Base-by-base conservation (phyloP, 1,140 invertebrate genomes). In the Subanguina moxae region DNA sequence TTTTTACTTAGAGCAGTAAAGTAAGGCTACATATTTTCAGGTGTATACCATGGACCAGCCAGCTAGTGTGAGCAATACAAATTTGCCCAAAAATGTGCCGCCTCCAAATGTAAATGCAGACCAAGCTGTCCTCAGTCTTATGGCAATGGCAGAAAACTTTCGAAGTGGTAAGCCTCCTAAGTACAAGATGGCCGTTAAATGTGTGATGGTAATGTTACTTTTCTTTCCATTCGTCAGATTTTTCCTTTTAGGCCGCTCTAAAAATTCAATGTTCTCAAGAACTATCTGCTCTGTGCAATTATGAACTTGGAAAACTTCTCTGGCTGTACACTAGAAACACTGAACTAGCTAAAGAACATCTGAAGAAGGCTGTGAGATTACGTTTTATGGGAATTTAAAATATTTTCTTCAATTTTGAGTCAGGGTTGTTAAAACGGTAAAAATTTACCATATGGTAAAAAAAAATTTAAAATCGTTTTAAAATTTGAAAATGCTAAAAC, bases 141-240 rank as follows among this genome's bases (percentile, higher is more conserved):
- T 71, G 67, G 69, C 75, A 9, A 78, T 74, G 75, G 73, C 75
- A 23, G 73, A 74, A 45, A 64, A 32, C 45, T 74, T 74, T 45
- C 67, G 73, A 32, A 72, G 30, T 1, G 25, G 38, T 19, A 25
- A 57, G 28, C 56, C 68, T 8, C 68, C 68, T 13, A 79, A 78
- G 30, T 74, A 74, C 61, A 74, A 74, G 62, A 74, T 74, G 75
- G 69, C 75, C n/a, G 64, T 74, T 32, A 74, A 74, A 62, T 66
- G 67, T 48, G 38, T 79, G 23, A 77, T 74, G 75, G 72, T 74
- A 38, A 38, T 38, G n/a, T n/a, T n/a, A n/a, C n/a, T n/a, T 38
- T 38, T 38, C 32, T 38, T 25, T 15, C 61, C 21, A 43, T 64
- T 25, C 23, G 1, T 58, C n/a, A n/a, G 11, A 48, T 68, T 42